A percentile compares a stretch with the other conserved stretches of the same genome.
phyloP scores from a whole-genome alignment of 2,888 invertebrate species.

The Sylvicola cinctus region DNA sequence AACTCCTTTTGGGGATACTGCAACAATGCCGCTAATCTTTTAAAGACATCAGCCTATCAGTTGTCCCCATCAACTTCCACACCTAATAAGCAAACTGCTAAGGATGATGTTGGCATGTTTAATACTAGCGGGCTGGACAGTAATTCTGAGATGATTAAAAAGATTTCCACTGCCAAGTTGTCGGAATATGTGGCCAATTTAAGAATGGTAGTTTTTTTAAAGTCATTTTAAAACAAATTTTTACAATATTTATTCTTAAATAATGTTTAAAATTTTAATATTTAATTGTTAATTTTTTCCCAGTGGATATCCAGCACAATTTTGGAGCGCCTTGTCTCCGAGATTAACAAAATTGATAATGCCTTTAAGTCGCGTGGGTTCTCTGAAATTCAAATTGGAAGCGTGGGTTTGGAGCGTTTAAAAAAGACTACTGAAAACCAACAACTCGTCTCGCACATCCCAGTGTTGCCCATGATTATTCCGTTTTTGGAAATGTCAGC shows the following conservation, averaged over 20 bases:
- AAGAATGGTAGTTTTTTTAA: conserved; percentile 33
- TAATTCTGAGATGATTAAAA: conserved; percentile 23
- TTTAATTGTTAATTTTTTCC: conserved; percentile 18
- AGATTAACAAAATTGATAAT: conserved; percentile 51
- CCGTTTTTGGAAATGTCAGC: conserved; percentile 64
- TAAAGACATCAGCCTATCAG: conserved; percentile 23
- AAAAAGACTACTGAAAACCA: conserved; percentile 45
- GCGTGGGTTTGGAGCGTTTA: conserved; percentile 49
- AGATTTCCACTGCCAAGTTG: conserved; percentile 34
- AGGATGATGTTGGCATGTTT: conserved; percentile 11
- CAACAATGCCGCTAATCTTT: conserved; percentile 20
- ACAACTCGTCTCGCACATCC: conserved; percentile 21
- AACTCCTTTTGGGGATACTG: conserved; percentile 26
- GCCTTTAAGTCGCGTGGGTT: conserved; percentile 47
- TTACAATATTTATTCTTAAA: not conserved
- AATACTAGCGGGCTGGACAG: conserved; percentile 15
- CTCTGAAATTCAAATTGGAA: conserved; percentile 42
- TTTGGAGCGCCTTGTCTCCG: conserved; percentile 47
- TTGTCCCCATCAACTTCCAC: conserved; percentile 18
- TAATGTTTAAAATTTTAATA: not conserved
- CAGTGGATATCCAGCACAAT: conserved; percentile 74
- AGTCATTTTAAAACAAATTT: conserved; percentile 1
- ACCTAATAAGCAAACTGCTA: conserved; percentile 15
- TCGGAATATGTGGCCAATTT: conserved; percentile 64
- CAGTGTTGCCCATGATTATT: conserved; percentile 32